Conservation (phyloP, 2,797 vertebrate genomes). For the Siniperca undulata region DNA sequence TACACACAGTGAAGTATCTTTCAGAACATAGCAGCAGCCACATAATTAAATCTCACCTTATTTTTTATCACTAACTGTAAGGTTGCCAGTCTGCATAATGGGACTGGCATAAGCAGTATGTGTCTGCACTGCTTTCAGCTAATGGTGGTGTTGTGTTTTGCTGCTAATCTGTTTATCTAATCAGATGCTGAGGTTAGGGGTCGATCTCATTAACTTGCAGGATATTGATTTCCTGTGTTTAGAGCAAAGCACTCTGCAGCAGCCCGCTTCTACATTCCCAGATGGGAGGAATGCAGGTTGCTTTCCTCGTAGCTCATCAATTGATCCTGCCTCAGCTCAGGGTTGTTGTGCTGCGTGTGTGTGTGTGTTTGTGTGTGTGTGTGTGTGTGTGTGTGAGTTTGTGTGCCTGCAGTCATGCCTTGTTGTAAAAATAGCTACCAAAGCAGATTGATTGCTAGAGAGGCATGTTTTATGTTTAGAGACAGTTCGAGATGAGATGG, state of each 20-base stretch:
- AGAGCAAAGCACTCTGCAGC: conserved; percentile 57
- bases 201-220: conserved; percentile 79
- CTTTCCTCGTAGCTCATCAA: conserved; percentile 69
- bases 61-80: conserved; percentile 47
- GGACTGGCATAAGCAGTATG: conserved; percentile 40
- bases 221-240: conserved; percentile 80
- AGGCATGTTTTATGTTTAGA: conserved; percentile 48
- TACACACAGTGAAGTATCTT: conserved; percentile 14
- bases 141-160: conserved; percentile 73
- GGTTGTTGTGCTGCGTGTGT: conserved; percentile 32
- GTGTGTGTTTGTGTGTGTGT: conserved; percentile 18
- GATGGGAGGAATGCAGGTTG: conserved; percentile 72
- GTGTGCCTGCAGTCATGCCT: conserved; percentile 38
- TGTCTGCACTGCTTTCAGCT: conserved; percentile 51
- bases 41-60: conserved; percentile 27
- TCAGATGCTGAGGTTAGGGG: conserved; percentile 76
- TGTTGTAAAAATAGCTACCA: conserved; percentile 65
- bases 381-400: not conserved
- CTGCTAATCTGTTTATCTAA: conserved; percentile 82
- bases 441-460: conserved; percentile 58
- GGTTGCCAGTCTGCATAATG: conserved; percentile 45
- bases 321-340: conserved; percentile 62
- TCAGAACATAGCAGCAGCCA: conserved; percentile 17
- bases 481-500: conserved; percentile 28
- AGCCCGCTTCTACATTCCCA: conserved; percentile 64